Base-by-base conservation (phyloP, 2,797 vertebrate species). In the Sebastes hubbsi region DNA sequence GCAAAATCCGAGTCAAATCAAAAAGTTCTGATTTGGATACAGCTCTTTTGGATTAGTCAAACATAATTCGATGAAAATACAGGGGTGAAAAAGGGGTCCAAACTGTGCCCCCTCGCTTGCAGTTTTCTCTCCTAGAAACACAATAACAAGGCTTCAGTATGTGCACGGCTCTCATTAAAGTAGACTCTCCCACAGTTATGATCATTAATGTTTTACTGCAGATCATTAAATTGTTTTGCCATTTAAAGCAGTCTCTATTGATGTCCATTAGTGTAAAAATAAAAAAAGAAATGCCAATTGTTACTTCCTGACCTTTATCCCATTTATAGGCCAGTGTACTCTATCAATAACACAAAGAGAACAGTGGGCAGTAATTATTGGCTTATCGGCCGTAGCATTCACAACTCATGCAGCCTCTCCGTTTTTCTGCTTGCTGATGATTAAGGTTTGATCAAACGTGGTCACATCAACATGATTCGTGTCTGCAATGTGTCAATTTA, bases 241-340 rank as follows among this genome's bases (percentile, higher is more conserved):
- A 85, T 90, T 93, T 88, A 78, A 81, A 87, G 73, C 42, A n/a
- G n/a, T 66, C 58, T 80, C 66, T 83, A 88, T 85, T 79, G 84
- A 91, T 85, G 77, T 78, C 32, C 86, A 87, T 90, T 88, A 82
- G 76, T 78, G 76, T 81, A 78, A 88, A 88, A 62, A 42, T 0
- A 89, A 84, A 25, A 74, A 52, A 75, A 69, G 66, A 83, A 86
- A 84, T 85, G 81, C 72, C 74, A 70, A 78, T 78, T 91, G 82
- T 84, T 86, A 77, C 72, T 88, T 85, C 73, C 82, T 92, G 91
- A 92, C 91, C 89, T 92, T 93, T 89, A 82, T 89, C 63, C 78
- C 63, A n/a, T 89, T 91, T 65, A 91, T 92, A 70, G 82, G 77
- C 68, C 73, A 78, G 59, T 84, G 77, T 78, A 80, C 62, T 81